phyloP scores from a whole-genome alignment of 2,888 invertebrate species.

The Epinotia ramella region DNA sequence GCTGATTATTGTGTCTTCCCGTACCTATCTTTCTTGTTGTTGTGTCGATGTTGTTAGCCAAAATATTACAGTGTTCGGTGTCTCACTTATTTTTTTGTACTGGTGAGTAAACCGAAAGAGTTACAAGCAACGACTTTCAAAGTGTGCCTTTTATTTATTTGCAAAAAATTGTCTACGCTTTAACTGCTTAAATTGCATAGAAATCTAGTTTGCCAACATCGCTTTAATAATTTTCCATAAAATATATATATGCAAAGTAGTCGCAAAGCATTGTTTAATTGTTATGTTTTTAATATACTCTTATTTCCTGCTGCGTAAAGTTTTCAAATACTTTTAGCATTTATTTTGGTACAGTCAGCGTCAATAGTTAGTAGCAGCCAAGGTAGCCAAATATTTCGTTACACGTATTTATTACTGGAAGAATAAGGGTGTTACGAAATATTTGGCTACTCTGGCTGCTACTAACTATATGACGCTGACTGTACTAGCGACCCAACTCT shows the following conservation, averaged over 20 bases:
- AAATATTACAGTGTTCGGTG: constrained; percentile 32
- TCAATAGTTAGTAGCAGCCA: too few species aligned
- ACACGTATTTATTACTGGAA: too few species aligned
- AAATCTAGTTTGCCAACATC: not conserved
- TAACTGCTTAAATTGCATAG: not conserved
- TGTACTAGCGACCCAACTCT: not conserved
- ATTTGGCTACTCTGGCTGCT: too few species aligned
- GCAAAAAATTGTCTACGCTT: not conserved
- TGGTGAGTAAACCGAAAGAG: constrained; percentile 33
- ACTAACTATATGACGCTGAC: too few species aligned
- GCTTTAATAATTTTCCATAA: not conserved
- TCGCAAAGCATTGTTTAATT: not conserved
- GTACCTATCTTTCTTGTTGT: constrained; percentile 36
- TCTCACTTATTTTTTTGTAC: constrained; percentile 15
- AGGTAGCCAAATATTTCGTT: too few species aligned
- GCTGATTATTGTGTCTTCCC: constrained; percentile 34
- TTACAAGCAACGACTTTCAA: not conserved
- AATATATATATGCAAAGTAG: too few species aligned
- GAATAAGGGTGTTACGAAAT: too few species aligned
- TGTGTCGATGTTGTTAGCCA: constrained; percentile 45
- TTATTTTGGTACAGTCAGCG: not conserved
- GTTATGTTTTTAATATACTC: not conserved
- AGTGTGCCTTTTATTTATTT: not conserved
- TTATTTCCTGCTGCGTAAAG: not conserved
- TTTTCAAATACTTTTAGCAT: not conserved